Percentiles rank a stretch among this genome's conserved stretches.
Conservation (phyloP, 2,113 vertebrate genomes). For the Jaculus jaculus region DNA sequence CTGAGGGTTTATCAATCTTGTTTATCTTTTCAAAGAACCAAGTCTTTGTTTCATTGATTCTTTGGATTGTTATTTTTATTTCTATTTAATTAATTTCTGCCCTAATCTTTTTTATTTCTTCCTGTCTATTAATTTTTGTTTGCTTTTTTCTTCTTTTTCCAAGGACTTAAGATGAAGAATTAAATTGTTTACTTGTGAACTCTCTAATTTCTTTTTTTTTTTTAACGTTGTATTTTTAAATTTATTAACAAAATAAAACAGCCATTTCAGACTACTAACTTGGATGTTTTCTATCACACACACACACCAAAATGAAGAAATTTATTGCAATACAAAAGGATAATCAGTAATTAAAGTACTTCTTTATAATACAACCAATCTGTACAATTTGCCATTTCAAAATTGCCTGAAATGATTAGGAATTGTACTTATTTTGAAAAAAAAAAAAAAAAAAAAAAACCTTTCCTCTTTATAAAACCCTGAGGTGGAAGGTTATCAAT, state of each 20-base stretch:
- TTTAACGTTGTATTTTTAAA: too few species aligned
- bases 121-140: too few species aligned
- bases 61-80: too few species aligned
- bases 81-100: too few species aligned
- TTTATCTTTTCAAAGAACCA: too few species aligned
- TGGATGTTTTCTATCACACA: background rate
- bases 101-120: too few species aligned
- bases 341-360: constrained; percentile 61
- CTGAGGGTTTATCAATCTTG: too few species aligned
- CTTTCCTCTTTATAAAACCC: constrained; percentile 71
- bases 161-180: too few species aligned
- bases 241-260: constrained; percentile 54
- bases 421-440: constrained; percentile 9
- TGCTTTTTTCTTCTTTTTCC: too few species aligned
- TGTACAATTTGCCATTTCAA: constrained; percentile 36
- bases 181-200: too few species aligned
- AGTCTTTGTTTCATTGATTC: too few species aligned
- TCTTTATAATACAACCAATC: constrained; percentile 66
- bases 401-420: constrained; percentile 55
- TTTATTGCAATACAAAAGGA: constrained; percentile 67
- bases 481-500: constrained; percentile 56
- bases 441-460: constrained; percentile 39
- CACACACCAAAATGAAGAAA: constrained; percentile 35
- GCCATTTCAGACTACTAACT: constrained; percentile 43
- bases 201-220: too few species aligned